These are phyloP conservation scores for Aporrectodea caliginosa DNA, from an alignment of 1,140 invertebrate genomes.

Conservation along the genomic window DNA sequence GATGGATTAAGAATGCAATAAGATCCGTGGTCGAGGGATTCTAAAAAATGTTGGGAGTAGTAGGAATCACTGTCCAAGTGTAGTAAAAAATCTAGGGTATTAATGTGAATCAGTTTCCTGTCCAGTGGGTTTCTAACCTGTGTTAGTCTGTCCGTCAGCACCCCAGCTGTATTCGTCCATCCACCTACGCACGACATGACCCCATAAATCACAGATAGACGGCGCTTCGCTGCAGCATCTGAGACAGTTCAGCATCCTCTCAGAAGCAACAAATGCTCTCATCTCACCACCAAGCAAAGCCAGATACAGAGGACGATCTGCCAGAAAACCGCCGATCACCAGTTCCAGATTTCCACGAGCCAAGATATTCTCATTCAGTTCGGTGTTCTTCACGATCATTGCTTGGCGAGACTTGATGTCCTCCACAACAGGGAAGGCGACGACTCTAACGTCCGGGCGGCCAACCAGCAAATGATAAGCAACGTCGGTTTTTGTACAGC, in stretches of 20 bases:
- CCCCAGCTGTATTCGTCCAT: neutral
- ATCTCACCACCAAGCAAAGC: neutral
- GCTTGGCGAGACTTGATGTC: neutral
- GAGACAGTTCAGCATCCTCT: neutral
- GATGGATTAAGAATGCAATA: no score
- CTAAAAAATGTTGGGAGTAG: no score
- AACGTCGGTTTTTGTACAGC: neutral
- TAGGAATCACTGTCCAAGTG: no score
- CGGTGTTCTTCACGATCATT: neutral
- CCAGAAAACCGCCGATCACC: neutral
- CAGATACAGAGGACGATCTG: neutral
- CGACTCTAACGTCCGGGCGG: neutral
- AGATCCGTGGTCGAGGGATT: no score
- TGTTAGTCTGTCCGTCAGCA: neutral
- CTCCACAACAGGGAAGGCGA: neutral
- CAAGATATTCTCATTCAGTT: neutral
- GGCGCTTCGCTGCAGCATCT: neutral
- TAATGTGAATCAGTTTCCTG: no score
- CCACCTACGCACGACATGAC: neutral
- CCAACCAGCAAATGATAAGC: neutral
- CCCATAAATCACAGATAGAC: neutral
- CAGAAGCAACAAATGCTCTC: neutral
- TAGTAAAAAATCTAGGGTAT: no score
- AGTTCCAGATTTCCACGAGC: neutral
- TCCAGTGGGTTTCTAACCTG: no score